Base-by-base conservation (phyloP, 2,113 vertebrate genomes). In the Hemibagrus wyckioides region DNA sequence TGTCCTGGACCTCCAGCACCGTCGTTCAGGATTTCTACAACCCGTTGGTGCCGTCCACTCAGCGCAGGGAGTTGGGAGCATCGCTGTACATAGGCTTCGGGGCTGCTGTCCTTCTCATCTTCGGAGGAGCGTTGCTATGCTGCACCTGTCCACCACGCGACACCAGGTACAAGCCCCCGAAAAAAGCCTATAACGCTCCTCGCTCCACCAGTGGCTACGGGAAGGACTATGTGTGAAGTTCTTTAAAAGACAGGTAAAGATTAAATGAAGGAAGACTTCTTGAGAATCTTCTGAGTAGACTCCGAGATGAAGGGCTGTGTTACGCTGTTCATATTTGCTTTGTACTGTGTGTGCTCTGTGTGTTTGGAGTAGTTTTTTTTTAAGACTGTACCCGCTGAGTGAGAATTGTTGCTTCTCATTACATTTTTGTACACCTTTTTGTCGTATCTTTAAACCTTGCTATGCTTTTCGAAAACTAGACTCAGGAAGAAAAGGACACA, bases 221-320 rank as follows among this genome's bases (percentile, higher is more conserved):
- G 87, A 96, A 95, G 86, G 96, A 96, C 91, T 96, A 96, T 71
- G 96, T 96, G 59, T 96, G 88, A 96, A 87, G n/a, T 28, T 19
- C 2, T 80, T 28, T 11, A 52, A 65, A 39, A 63, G 39, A 77
- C 54, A 71, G 59, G 28, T 85, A 88, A 91, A 90, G 77, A 11
- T 61, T 82, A 0, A 28, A 59, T 59, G 13, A 75, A 63, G 19
- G 69, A 89, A 63, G 59, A 76, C 36, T 36, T n/a, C n/a, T n/a
- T n/a, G 52, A 77, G 57, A 88, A 59, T 23, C 76, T 80, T 17
- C 28, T 33, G 23, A 88, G 84, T 90, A 92, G 94, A 95, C 95
- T 96, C 95, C 94, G 87, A 91, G n/a, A 95, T 95, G 94, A 96
- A 95, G 93, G 90, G 92, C 91, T 67, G 69, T 81, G 8, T 87